Evolutionary conservation across 1,140 invertebrate species (phyloP), one percentile per base, ranked within the genome.

Genomic region (Pachyrhynchus sulphureomaculatus): DNA sequence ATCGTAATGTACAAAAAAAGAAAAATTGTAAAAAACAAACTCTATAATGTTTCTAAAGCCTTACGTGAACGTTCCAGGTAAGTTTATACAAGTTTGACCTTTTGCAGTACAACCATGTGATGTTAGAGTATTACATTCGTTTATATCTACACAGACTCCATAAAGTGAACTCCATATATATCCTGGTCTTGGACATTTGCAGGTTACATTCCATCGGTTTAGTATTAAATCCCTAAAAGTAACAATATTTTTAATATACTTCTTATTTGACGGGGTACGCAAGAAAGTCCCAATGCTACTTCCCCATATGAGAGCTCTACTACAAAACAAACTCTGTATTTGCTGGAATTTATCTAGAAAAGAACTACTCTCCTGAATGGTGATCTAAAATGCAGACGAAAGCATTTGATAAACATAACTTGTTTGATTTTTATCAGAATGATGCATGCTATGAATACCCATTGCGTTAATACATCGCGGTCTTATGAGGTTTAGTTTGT

Each of bases 131-230:
- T 64, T 52, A 69, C 85, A 88, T 72, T 87, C 86, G 67, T 88
- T 80, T n/a, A 82, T 70, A 72, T 89, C 86, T 1, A 85, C 65
- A 59, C 86, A 88, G 15, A 83, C 74, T 10, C 83, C 82, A 65
- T 80, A 84, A 49, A 76, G 68, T 2, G 82, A 82, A 44, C 77
- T 81, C 83, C 83, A 86, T 52, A 75, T 71, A 70, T 79, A 82
- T 0, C 84, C 84, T 2, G 39, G 8, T 4, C 72, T 52, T 21
- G 65, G 67, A 65, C 85, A 87, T 26, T 74, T 45, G 68, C 85
- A 87, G 21, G 76, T 79, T 33, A 85, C 74, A 70, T 87, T 87
- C 80, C 84, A 84, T 66, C 77, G 68, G 70, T 85, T 84, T 18
- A 66, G 56, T 0, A 80, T 72, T 2, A 86, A 73, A 17, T 79